Conservation (phyloP, 2,888 invertebrate species). For the Trichopria drosophilae region DNA sequence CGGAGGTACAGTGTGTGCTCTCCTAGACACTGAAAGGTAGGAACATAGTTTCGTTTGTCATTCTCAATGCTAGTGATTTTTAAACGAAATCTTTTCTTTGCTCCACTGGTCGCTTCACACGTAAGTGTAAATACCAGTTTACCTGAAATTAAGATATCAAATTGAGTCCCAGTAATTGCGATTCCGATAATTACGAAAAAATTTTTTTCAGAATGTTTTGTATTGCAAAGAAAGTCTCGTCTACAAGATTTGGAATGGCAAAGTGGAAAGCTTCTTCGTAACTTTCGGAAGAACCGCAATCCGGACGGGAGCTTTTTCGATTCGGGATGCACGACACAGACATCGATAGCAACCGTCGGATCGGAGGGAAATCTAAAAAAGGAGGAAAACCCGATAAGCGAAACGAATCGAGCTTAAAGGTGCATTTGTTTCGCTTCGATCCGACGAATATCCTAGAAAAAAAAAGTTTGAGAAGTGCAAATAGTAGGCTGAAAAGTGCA, state of each 20-base stretch:
- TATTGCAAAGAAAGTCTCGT: background rate
- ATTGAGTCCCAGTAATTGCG: constrained; percentile 28
- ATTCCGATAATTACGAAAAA: constrained; percentile 7
- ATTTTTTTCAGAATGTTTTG: background rate
- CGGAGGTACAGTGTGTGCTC: constrained; percentile 48
- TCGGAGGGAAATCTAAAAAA: too few relatives aligned
- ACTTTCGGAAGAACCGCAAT: too few relatives aligned
- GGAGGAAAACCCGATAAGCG: too few relatives aligned
- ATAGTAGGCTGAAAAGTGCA: too few relatives aligned
- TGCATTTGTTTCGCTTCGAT: too few relatives aligned
- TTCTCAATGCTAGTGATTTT: constrained; percentile 32
- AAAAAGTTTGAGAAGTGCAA: too few relatives aligned
- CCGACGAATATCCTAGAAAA: too few relatives aligned
- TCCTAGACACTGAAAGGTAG: constrained; percentile 48
- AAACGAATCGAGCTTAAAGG: too few relatives aligned
- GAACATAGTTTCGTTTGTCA: constrained; percentile 35
- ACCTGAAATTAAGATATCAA: constrained; percentile 51
- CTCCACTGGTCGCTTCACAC: constrained; percentile 20
- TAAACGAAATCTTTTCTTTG: too few relatives aligned
- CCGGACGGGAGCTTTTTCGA: too few relatives aligned
- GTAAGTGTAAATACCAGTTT: constrained; percentile 38
- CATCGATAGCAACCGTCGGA: constrained; percentile 33
- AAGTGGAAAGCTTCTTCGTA: too few relatives aligned
- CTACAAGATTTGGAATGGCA: background rate
- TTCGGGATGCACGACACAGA: constrained; percentile 38